Evolutionary conservation across 2,113 vertebrate genomes (phyloP), one percentile per base, ranked within the genome.

Genomic region (Phrynosoma platyrhinos): DNA sequence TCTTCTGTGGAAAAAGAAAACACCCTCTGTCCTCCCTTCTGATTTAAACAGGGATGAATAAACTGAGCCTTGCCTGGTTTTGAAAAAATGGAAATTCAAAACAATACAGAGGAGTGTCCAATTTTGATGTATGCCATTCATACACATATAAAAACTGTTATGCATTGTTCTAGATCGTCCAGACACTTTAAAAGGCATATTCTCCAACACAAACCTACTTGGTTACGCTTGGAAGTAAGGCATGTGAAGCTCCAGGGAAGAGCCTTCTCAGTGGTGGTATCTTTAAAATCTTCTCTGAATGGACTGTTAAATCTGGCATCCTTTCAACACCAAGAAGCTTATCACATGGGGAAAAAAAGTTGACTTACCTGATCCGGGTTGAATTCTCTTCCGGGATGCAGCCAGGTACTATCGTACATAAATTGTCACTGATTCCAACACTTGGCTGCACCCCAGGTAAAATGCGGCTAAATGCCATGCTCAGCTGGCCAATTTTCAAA

Each of bases 41-140:
- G 36, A 85, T 92, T 91, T 82, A 79, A 92, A 76, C 21, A 20
- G 2, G 14, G 84, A 52, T 30, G 47, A 32, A 74, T 71, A 53
- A 27, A 30, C 25, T 64, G 79, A 93, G 30, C 79, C 86, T 58
- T 36, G 79, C 27, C 13, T 87, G 68, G 9, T 32, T 36, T 89
- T 40, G 2, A 40, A 32, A 69, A 58, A 85, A 87, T 71, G 14
- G 36, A 76, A 78, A 5, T 85, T 90, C 80, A 2, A 76, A 36
- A n/a, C 85, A 79, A 55, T 71, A 83, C 71, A 52, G 42, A 81
- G 25, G 13, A 14, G 18, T 32, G 16, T 47, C 79, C 23, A 32
- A 5, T 20, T n/a, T 68, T 62, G 75, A n/a, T 87, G 13, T 47
- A 10, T 66, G 71, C 27, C 30, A 2, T 47, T 66, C 36, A 47